These are phyloP conservation scores for Trypoxylus dichotomus DNA, from an alignment of 1,140 invertebrate genomes.

Conservation along the genomic window DNA sequence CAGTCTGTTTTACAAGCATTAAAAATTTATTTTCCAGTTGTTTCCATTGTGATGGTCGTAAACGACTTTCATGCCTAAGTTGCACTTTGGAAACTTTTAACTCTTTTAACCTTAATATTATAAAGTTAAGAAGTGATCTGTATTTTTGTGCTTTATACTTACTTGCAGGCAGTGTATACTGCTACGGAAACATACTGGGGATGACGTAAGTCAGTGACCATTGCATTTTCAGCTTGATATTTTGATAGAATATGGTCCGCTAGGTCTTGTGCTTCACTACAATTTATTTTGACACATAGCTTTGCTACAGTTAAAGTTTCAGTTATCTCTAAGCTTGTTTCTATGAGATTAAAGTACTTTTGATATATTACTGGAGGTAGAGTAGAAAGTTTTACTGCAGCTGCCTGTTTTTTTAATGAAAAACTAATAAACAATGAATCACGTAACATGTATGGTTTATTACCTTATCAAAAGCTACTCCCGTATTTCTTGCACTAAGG, in stretches of 20 bases:
- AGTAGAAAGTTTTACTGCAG: conserved; percentile 51
- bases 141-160: conserved; percentile 22
- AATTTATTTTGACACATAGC: conserved; percentile 52
- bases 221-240: conserved; percentile 46
- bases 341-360: conserved; percentile 53
- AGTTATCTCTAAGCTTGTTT: conserved; percentile 53
- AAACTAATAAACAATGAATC: conserved; percentile 29
- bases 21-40: conserved; percentile 52
- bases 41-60: conserved; percentile 53
- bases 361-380: conserved; percentile 51
- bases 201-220: conserved; percentile 49
- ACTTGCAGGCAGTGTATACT: conserved; percentile 53
- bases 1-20: conserved; percentile 41
- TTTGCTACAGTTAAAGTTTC: conserved; percentile 51
- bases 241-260: conserved; percentile 50
- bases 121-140: background rate
- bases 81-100: conserved; percentile 51
- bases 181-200: conserved; percentile 55
- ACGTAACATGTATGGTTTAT: background rate
- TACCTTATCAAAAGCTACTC: conserved; percentile 46
- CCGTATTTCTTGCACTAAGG: conserved; percentile 40
- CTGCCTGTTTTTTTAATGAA: conserved; percentile 40
- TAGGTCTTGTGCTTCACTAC: conserved; percentile 50
- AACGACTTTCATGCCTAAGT: conserved; percentile 51
- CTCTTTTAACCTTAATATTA: conserved; percentile 44